Evolutionary conservation across 2,113 vertebrate species (phyloP), one percentile per base, ranked within the genome.

Genomic region (Pristiophorus japonicus): DNA sequence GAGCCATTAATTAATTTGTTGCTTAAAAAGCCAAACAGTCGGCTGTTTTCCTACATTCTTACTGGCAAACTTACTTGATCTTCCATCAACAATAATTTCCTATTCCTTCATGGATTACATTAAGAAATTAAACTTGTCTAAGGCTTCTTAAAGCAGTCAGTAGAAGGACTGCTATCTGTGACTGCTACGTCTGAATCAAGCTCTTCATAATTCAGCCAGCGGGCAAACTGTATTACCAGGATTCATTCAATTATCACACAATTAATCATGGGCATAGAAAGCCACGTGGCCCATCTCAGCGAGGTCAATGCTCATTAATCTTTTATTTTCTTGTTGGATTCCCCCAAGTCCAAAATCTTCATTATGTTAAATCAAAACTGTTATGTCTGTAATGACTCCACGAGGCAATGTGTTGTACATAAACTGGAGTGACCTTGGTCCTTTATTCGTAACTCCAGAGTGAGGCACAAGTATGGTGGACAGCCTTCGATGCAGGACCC

Each of bases 1-100:
- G 42, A 94, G 30, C 66, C 14, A 70, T 94, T 94, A 94, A 94
- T 94, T 94, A 70, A 94, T 94, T 94, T 94, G 93, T 51, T 94
- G 45, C 65, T 70, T 94, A 94, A 47, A 63, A 94, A 94, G 45
- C 63, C 66, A 70, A 70, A 94, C 92, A 30, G 27, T 94, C 93
- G 70, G 22, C 93, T 70, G 66, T 94, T 94, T 94, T 51, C 42
- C 66, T 34, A 67, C 93, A 70, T 94, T 51, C 66, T 67, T 51
- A 42, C 93, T 47, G 38, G 73, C 93, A 94, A 94, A 67, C 42
- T 73, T 67, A 70, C 42, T 90, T 90, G 87, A 90, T 90, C 3
- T 67, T 51, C 66, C 63, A 51, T 94, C 93, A 67, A 47, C 66
- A 94, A 51, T 67, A 45, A 94, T 94, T 94, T 30, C 45, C 42